Evolutionary conservation across 2,888 invertebrate genomes (phyloP).

Genomic region (Cryptus armator): DNA sequence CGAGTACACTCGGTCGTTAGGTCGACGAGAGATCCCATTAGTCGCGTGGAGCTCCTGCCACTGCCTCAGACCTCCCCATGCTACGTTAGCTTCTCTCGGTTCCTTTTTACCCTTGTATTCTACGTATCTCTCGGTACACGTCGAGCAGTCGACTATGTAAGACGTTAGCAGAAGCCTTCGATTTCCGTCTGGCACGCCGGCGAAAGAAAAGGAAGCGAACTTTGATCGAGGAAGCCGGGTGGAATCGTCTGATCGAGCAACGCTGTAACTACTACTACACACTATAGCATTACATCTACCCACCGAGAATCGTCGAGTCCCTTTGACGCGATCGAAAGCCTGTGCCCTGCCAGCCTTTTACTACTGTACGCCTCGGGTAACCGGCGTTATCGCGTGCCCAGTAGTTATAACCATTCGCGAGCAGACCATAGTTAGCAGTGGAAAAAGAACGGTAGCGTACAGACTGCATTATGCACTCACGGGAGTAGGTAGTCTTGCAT

Average conservation of each 20-base stretch:
- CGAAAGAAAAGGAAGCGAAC: slow-evolving; percentile 23
- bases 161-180: slow-evolving; percentile 34
- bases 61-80: slow-evolving; percentile 3
- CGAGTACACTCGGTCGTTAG: slow-evolving; percentile 67
- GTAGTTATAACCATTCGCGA: slow-evolving; percentile 64
- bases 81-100: slow-evolving; percentile 21
- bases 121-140: slow-evolving; percentile 24
- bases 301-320: neutral
- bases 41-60: slow-evolving; percentile 46
- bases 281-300: neutral
- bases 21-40: slow-evolving; percentile 67
- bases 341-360: neutral
- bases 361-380: neutral
- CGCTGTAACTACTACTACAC: slow-evolving; percentile 31
- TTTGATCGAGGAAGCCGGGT: neutral
- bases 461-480: slow-evolving; percentile 31
- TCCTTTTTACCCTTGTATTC: slow-evolving; percentile 43
- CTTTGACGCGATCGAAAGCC: neutral
- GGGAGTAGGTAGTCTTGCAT: slow-evolving; percentile 16
- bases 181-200: slow-evolving; percentile 31
- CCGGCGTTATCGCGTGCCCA: slow-evolving; percentile 54
- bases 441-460: slow-evolving; percentile 56
- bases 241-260: slow-evolving; percentile 15
- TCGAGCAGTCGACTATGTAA: slow-evolving; percentile 11
- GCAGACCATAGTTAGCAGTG: slow-evolving; percentile 67